These are phyloP conservation scores for Eumerus sabulonum DNA, from an alignment of 2,888 invertebrate genomes.

Conservation along the genomic window DNA sequence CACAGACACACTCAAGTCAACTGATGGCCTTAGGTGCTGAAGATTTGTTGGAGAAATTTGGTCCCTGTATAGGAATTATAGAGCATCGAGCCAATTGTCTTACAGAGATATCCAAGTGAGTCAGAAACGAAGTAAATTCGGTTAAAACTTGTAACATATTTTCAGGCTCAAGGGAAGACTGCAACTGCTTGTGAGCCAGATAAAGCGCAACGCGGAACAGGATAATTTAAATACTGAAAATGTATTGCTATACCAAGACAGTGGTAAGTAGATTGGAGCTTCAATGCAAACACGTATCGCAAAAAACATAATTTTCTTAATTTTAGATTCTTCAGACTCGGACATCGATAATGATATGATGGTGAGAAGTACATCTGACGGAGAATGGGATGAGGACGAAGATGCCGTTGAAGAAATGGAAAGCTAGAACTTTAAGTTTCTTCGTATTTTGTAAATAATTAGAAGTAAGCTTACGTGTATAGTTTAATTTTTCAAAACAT, in stretches of 20 bases:
- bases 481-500: too few species aligned
- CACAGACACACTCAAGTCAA: constrained; percentile 77
- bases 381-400: constrained; percentile 72
- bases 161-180: constrained; percentile 76
- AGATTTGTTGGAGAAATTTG: constrained; percentile 76
- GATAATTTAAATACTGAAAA: constrained; percentile 74
- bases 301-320: background rate
- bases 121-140: background rate
- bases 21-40: constrained; percentile 77
- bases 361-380: constrained; percentile 70
- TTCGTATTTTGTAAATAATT: too few species aligned
- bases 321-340: constrained; percentile 72
- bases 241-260: constrained; percentile 75
- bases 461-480: too few species aligned
- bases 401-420: constrained; percentile 72
- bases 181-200: constrained; percentile 77
- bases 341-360: constrained; percentile 71
- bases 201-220: constrained; percentile 75
- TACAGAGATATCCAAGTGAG: constrained; percentile 75
- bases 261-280: constrained; percentile 70
- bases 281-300: background rate
- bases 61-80: constrained; percentile 77
- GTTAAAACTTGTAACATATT: constrained; percentile 23
- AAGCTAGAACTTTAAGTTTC: constrained; percentile 23
- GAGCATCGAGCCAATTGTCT: constrained; percentile 77